phyloP scores from a whole-genome alignment of 2,888 invertebrate genomes.

The Orchestes rusci region DNA sequence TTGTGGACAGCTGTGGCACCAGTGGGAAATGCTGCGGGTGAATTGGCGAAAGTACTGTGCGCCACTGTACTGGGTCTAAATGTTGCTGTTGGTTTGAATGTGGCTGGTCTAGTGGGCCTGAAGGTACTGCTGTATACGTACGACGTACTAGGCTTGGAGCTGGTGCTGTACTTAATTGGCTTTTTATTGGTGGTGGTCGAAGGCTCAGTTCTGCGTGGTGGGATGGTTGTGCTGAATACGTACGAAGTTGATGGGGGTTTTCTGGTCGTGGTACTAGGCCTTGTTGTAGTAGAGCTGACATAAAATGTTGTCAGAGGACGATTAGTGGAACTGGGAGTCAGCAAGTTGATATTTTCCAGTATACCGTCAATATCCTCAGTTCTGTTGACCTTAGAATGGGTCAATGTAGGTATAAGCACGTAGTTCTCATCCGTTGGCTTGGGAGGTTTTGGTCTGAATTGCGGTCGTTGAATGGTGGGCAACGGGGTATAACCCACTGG shows the following conservation, averaged over 20 bases:
- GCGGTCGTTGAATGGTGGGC: conserved; percentile 44
- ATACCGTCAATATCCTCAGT: conserved; percentile 45
- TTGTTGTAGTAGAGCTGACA: conserved; percentile 30
- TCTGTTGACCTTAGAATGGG: conserved; percentile 38
- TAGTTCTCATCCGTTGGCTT: conserved; percentile 46
- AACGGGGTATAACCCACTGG: conserved; percentile 36
- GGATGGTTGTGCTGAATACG: conserved; percentile 42
- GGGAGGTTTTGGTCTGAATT: conserved; percentile 41
- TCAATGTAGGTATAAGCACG: conserved; percentile 52
- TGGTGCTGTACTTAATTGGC: conserved; percentile 26
- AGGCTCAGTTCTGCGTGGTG: conserved; percentile 28
- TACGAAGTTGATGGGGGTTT: conserved; percentile 46
- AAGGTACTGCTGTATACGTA: conserved; percentile 38
- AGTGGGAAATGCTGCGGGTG: conserved; percentile 17
- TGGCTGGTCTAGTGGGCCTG: conserved; percentile 25
- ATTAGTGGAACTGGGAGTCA: conserved; percentile 45
- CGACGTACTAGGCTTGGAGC: conserved; percentile 43
- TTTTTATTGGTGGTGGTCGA: conserved; percentile 3
- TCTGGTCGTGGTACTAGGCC: conserved; percentile 44
- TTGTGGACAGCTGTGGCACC: conserved; percentile 30
- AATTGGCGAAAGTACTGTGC: conserved; percentile 17
- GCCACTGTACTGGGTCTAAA: conserved; percentile 12
- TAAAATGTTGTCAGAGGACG: conserved; percentile 42
- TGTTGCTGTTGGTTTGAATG: background rate
- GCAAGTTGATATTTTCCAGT: conserved; percentile 55